Conservation (phyloP, 2,113 vertebrate species). For the Phylloscopus trochilus region DNA sequence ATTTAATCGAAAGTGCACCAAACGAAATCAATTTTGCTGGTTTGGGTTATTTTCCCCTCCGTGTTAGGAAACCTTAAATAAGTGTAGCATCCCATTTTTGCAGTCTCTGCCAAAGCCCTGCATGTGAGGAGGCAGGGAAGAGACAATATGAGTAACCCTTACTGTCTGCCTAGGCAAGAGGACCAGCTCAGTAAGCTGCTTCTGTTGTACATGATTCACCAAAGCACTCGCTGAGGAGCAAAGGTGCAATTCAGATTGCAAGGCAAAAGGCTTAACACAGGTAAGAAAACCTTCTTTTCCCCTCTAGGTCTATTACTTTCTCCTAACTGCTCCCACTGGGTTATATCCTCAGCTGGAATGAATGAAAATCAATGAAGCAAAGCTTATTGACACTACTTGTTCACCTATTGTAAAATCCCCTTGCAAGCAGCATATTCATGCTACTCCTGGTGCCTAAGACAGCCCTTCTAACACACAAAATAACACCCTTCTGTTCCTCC, state of each 20-base stretch:
- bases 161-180: background rate
- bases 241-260: background rate
- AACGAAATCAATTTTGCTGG: background rate
- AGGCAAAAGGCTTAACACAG: background rate
- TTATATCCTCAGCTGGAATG: slow-evolving; percentile 17
- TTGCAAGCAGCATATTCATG: background rate
- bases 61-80: background rate
- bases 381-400: slow-evolving; percentile 14
- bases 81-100: background rate
- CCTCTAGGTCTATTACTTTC: background rate
- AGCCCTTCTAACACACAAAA: background rate
- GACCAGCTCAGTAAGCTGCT: background rate
- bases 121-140: background rate
- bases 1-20: background rate
- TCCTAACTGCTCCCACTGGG: slow-evolving; percentile 38
- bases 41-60: background rate
- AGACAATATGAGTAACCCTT: background rate
- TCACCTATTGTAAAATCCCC: background rate
- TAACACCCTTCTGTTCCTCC: background rate
- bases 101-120: background rate
- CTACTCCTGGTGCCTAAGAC: background rate
- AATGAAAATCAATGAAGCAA: slow-evolving; percentile 45
- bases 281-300: background rate
- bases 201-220: background rate
- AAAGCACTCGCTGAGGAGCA: background rate